A percentile compares a stretch with the other conserved stretches of the same genome.
phyloP scores from a whole-genome alignment of 2,888 invertebrate species.

The Theodoxus fluviatilis region DNA sequence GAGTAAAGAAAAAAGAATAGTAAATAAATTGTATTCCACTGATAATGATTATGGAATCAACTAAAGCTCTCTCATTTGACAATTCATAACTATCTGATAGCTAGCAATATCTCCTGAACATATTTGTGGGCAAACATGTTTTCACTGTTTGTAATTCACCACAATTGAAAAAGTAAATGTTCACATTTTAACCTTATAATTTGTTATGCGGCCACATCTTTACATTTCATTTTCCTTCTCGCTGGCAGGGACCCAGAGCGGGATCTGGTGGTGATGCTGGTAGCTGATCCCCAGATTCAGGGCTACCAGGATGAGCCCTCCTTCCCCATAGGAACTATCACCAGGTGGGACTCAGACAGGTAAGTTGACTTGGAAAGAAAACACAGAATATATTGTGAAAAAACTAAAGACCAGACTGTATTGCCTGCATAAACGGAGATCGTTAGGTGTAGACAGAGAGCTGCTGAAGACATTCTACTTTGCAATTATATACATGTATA shows the following conservation, averaged over 20 bases:
- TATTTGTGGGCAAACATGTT: background rate
- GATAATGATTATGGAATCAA: no score
- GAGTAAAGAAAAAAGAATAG: no score
- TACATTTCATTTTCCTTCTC: background rate
- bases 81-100: no score
- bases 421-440: no score
- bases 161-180: background rate
- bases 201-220: background rate
- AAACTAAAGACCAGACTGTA: no score
- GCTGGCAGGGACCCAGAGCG: slow-evolving; percentile 37
- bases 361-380: no score
- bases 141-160: background rate
- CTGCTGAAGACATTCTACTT: no score
- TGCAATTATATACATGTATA: no score
- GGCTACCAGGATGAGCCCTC: slow-evolving; percentile 79
- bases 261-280: slow-evolving; percentile 59
- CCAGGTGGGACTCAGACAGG: slow-evolving; percentile 90
- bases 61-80: no score
- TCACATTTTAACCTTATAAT: background rate
- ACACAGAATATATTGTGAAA: no score
- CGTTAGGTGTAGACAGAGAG: no score
- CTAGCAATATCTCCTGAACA: background rate
- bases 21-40: no score
- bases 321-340: slow-evolving; percentile 73
- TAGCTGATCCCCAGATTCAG: slow-evolving; percentile 90